Conservation (phyloP, 2,888 invertebrate genomes). For the Pandemis corylana region DNA sequence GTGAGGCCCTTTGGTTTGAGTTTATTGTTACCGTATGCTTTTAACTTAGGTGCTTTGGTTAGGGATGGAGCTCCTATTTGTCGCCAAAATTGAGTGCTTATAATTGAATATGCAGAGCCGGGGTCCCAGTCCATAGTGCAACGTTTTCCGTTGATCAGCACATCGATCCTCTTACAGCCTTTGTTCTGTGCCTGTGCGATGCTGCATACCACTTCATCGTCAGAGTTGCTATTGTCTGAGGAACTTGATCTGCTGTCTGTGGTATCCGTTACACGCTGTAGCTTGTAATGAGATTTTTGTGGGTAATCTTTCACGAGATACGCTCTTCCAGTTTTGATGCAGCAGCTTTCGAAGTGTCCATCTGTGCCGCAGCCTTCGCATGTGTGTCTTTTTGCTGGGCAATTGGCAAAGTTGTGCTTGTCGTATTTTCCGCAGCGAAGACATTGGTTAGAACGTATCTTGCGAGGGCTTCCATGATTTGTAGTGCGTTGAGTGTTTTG, state of each 20-base stretch:
- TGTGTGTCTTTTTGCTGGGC: no score
- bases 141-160: not conserved
- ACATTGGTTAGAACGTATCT: no score
- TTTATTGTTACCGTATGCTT: not conserved
- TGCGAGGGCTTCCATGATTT: no score
- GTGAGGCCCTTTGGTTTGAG: not conserved
- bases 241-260: not conserved
- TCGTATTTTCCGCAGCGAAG: no score
- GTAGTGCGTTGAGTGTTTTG: no score
- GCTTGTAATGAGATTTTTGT: no score
- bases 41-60: no score
- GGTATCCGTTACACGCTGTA: not conserved
- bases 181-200: not conserved
- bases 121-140: not conserved
- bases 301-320: no score
- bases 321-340: no score
- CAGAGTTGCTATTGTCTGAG: not conserved
- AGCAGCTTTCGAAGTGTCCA: no score
- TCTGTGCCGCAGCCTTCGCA: no score
- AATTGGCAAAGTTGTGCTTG: no score
- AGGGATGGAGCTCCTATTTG: slow-evolving; percentile 8
- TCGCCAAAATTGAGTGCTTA: not conserved
- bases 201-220: not conserved
- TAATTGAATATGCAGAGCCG: not conserved
- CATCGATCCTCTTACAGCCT: not conserved